phyloP scores from a whole-genome alignment of 2,888 invertebrate genomes.

The Lasioglossum pauxillum region DNA sequence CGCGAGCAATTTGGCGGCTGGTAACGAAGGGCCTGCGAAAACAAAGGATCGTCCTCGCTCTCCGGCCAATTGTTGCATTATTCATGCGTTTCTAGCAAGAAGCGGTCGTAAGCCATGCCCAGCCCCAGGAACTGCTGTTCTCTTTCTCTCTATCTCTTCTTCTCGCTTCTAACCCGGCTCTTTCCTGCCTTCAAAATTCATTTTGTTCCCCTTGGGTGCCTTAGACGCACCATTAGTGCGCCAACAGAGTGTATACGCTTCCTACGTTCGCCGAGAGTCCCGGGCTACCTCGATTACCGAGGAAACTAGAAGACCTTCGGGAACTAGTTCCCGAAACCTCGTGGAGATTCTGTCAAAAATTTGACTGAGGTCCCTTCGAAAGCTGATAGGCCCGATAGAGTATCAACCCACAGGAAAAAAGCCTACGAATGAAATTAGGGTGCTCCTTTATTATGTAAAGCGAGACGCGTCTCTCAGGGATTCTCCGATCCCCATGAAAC shows the following conservation, averaged over 20 bases:
- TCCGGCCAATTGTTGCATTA: conserved; percentile 76
- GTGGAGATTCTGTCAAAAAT: conserved; percentile 50
- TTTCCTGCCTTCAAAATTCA: conserved; percentile 70
- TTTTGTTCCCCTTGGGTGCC: conserved; percentile 70
- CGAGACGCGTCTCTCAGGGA: neutral
- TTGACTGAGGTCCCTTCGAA: conserved; percentile 35
- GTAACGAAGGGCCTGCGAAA: conserved; percentile 80
- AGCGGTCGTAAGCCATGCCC: conserved; percentile 73
- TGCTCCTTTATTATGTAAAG: conserved; percentile 2
- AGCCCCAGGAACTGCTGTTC: conserved; percentile 65
- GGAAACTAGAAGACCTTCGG: conserved; percentile 59
- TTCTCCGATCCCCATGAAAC: neutral
- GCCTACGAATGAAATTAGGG: conserved; percentile 4
- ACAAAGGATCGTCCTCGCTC: conserved; percentile 73
- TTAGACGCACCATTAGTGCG: conserved; percentile 73
- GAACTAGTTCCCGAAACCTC: conserved; percentile 53
- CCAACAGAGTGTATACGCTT: conserved; percentile 43
- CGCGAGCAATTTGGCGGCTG: conserved; percentile 79
- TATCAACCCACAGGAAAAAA: conserved; percentile 3
- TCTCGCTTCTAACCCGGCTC: neutral
- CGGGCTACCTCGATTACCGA: conserved; percentile 65
- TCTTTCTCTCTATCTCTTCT: conserved; percentile 28
- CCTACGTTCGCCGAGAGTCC: conserved; percentile 16
- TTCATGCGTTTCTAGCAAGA: conserved; percentile 77
- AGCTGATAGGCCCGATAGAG: conserved; percentile 21